Conservation (phyloP, 2,113 vertebrate genomes). For the Lampris incognitus region DNA sequence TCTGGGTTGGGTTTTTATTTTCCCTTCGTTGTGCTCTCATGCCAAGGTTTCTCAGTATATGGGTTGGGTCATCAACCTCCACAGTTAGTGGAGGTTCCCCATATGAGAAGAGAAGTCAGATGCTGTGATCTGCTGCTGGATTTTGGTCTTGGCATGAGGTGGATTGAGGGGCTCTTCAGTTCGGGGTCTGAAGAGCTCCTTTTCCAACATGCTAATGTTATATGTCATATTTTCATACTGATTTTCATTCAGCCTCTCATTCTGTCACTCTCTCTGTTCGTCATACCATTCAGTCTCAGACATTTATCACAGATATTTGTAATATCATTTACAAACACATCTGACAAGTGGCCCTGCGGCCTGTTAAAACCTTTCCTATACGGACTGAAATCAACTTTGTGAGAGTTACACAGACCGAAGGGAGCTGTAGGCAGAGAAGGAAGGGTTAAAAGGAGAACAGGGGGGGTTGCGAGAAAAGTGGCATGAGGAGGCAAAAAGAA, state of each 20-base stretch:
- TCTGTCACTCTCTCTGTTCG: background rate
- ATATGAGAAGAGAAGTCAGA: background rate
- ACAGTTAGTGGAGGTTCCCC: background rate
- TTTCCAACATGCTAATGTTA: too few species aligned
- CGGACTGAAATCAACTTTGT: conserved; percentile 54
- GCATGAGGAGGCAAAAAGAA: conserved; percentile 58
- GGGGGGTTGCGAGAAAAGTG: conserved; percentile 57
- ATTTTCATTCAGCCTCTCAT: background rate
- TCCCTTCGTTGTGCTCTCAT: conserved; percentile 43
- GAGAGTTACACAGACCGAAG: conserved; percentile 73
- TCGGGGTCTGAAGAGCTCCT: background rate
- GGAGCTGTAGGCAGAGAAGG: conserved; percentile 69
- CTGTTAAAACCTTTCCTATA: background rate
- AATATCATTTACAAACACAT: background rate
- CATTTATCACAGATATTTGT: background rate
- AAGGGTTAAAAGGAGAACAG: conserved; percentile 64
- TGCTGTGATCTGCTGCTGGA: background rate
- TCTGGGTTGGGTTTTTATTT: conserved; percentile 30
- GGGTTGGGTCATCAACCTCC: background rate
- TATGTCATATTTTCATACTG: too few species aligned
- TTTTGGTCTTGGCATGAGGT: background rate
- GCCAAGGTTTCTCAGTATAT: conserved; percentile 24
- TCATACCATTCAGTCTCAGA: background rate
- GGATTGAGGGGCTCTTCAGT: too few species aligned
- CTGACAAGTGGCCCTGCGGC: background rate